Evolutionary conservation across 2,113 vertebrate species (phyloP).

Genomic region (Psammodynastes pulverulentus): DNA sequence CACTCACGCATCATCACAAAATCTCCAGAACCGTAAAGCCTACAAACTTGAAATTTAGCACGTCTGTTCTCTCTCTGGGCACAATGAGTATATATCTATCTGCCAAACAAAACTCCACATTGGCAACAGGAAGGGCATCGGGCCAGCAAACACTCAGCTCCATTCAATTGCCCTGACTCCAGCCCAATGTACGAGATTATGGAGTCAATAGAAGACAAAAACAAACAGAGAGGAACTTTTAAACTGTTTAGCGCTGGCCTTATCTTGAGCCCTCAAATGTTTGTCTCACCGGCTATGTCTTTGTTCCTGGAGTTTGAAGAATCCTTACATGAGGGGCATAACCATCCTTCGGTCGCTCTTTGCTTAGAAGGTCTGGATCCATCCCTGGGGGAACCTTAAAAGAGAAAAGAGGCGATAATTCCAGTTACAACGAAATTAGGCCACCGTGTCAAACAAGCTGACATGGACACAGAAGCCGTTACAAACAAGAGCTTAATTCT

Average conservation of each 20-base stretch:
- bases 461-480: not conserved
- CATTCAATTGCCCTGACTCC: too few species aligned
- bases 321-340: constrained; percentile 61
- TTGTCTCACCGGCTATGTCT: constrained; percentile 63
- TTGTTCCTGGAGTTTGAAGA: not conserved
- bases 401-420: not conserved
- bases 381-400: not conserved
- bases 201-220: too few species aligned
- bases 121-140: too few species aligned
- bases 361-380: fast-evolving
- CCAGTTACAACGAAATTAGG: not conserved
- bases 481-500: not conserved
- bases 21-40: too few species aligned
- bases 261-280: fast-evolving
- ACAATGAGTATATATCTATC: too few species aligned
- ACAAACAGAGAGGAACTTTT: not conserved
- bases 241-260: not conserved
- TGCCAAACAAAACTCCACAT: too few species aligned
- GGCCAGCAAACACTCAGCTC: too few species aligned
- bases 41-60: too few species aligned
- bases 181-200: too few species aligned
- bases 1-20: too few species aligned
- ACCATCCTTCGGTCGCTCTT: not conserved
- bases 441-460: not conserved
- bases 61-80: too few species aligned